Evolutionary conservation across 2,888 invertebrate genomes (phyloP).

Genomic region (Tryphoninae sp.): DNA sequence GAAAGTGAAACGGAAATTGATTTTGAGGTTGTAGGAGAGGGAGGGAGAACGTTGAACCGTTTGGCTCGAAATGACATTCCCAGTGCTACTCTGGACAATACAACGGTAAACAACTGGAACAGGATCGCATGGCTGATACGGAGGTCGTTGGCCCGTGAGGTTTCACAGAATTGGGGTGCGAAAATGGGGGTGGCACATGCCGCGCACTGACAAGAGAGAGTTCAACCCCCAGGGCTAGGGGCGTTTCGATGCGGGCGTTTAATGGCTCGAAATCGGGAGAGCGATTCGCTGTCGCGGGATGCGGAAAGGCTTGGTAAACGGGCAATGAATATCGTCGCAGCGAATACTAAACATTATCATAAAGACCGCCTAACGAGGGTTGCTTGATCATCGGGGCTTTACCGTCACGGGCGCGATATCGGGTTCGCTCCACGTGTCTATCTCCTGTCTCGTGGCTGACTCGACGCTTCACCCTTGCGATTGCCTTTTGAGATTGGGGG

Average conservation of each 20-base stretch:
- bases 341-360: slow-evolving; percentile 23
- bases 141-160: slow-evolving; percentile 70
- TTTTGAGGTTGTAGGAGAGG: neutral
- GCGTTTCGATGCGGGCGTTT: slow-evolving; percentile 72
- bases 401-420: neutral
- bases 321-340: slow-evolving; percentile 21
- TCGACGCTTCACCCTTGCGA: neutral
- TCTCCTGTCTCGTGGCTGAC: neutral
- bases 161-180: slow-evolving; percentile 70
- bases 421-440: neutral
- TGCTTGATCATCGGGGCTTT: slow-evolving; percentile 16
- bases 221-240: slow-evolving; percentile 72
- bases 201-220: slow-evolving; percentile 58
- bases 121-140: slow-evolving; percentile 72
- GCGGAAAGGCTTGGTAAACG: slow-evolving; percentile 38
- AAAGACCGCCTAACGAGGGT: slow-evolving; percentile 37
- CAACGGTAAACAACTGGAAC: slow-evolving; percentile 80
- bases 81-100: slow-evolving; percentile 74
- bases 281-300: slow-evolving; percentile 45
- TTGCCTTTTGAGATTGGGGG: no score
- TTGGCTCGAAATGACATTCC: neutral
- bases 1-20: slow-evolving; percentile 19
- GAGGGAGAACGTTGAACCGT: neutral
- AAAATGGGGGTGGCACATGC: slow-evolving; percentile 72
- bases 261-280: slow-evolving; percentile 67